Base-by-base conservation (phyloP, 2,113 vertebrate species). In the Xiphias gladius region DNA sequence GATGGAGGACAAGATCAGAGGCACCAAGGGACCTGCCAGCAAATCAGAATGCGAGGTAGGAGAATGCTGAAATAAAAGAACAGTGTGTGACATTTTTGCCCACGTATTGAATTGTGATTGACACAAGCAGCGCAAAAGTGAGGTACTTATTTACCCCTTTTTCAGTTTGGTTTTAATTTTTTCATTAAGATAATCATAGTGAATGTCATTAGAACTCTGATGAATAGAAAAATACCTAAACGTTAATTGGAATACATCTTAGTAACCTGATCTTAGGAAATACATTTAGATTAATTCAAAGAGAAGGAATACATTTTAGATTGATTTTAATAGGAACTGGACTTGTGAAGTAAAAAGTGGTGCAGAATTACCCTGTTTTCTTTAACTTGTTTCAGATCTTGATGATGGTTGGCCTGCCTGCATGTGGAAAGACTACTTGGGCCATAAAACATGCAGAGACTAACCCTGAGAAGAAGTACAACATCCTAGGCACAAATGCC, bases 361-460 rank as follows among this genome's bases (percentile, higher is more conserved):
- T 35, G 37, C 22, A 28, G 11, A 55, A 35, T 64, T 4, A 43
- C 57, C n/a, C 6, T 0, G 1, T 12, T 52, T 30, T 70, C 0
- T 37, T 41, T 39, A 0, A 10, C 37, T 57, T 71, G 32, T 87
- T 63, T 62, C 76, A 98, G 97, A 97, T 98, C 87, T 82, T 98
- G 89, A 97, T 98, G 96, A 98, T 98, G 97, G 96, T 98, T 4
- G 97, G 97, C 14, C 80, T 98, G 10, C 97, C 97, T 0, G 97
- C 96, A 3, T 96, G 96, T 0, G 97, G 97, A 39, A 98, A 98
- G 90, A 97, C 97, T 10, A 97, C 97, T 0, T 98, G 97, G 97
- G 97, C 97, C 17, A 91, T 95, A 16, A 97, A 97, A 59, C 95
- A 97, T 2, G 95, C 96, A 0, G 94, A 95, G 22, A 93, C 88